Evolutionary conservation across 2,113 vertebrate species (phyloP), one percentile per base, ranked within the genome.

Genomic region (sheep (Ovis aries)): DNA sequence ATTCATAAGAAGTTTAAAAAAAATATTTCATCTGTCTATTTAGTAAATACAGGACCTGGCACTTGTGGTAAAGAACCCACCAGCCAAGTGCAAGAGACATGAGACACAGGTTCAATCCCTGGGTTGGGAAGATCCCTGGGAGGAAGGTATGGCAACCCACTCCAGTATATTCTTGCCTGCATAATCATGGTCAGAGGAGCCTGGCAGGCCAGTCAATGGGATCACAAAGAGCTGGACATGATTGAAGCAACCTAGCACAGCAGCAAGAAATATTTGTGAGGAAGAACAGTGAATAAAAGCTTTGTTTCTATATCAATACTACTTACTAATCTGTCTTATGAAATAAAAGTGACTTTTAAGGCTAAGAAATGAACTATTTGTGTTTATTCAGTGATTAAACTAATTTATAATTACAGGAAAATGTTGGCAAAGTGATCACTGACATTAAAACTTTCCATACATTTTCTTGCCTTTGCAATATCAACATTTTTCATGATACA

Each of bases 381-480:
- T 97, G 91, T 88, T 31, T 81, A 95, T 95, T 91, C 94, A 57
- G 19, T 87, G 82, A 98, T 97, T 85, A 90, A 83, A 81, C 96
- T 97, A 93, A 97, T 98, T 98, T 98, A 88, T 98, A 98, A 98
- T 98, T 98, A 98, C 36, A 95, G 97, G 94, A 96, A 98, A 98
- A 98, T 95, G 62, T 94, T 98, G 97, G 98, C 90, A 98, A 99
- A 99, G 98, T 98, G 98, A 98, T 98, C 98, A 52, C 97, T 99
- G 99, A 98, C 98, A 98, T 99, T 99, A 98, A 98, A 95, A 95
- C 93, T 98, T 98, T 96, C 74, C 45, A 11, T 96, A 98, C 93
- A 87, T 97, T 98, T 97, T 97, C 97, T 98, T 99, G 97, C 97
- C 87, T 98, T 98, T 97, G 80, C 80, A 98, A 96, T 97, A 98